Percentiles rank a stretch among this genome's conserved stretches.
These are phyloP conservation scores for Epinephelus malabaricus DNA, from an alignment of 2,797 vertebrate species.

Conservation along the genomic window DNA sequence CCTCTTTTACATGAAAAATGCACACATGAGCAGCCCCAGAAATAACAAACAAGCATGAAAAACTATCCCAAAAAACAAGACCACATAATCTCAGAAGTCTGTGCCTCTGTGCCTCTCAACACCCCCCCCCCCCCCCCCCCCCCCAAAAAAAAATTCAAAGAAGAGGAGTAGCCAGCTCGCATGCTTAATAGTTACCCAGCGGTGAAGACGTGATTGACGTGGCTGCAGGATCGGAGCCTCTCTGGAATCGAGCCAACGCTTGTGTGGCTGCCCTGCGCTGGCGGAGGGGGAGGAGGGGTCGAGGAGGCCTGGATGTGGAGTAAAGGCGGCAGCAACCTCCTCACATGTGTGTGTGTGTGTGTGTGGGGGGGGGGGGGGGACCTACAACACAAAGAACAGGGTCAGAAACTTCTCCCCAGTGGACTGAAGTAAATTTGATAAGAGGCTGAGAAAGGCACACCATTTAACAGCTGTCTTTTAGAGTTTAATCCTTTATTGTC, in stretches of 20 bases:
- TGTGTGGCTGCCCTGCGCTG: conserved; percentile 60
- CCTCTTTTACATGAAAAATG: conserved; percentile 62
- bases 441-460: conserved; percentile 61
- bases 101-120: too few relatives aligned
- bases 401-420: conserved; percentile 62
- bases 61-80: conserved; percentile 43
- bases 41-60: conserved; percentile 61
- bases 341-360: conserved; percentile 29
- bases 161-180: not conserved
- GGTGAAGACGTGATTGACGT: conserved; percentile 88
- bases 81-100: conserved; percentile 44
- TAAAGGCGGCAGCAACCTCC: conserved; percentile 45
- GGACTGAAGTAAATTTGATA: conserved; percentile 67
- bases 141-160: conserved; percentile 36
- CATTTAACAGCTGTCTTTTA: conserved; percentile 76
- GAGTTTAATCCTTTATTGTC: conserved; percentile 68
- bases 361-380: conserved; percentile 2
- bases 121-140: not conserved
- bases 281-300: conserved; percentile 27
- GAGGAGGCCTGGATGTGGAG: conserved; percentile 52
- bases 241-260: conserved; percentile 77
- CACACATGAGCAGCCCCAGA: conserved; percentile 60
- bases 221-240: conserved; percentile 81
- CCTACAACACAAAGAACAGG: conserved; percentile 72
- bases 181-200: conserved; percentile 82